Evolutionary conservation across 2,113 vertebrate species (phyloP).

Genomic region (Lamprologus ornatipinnis): DNA sequence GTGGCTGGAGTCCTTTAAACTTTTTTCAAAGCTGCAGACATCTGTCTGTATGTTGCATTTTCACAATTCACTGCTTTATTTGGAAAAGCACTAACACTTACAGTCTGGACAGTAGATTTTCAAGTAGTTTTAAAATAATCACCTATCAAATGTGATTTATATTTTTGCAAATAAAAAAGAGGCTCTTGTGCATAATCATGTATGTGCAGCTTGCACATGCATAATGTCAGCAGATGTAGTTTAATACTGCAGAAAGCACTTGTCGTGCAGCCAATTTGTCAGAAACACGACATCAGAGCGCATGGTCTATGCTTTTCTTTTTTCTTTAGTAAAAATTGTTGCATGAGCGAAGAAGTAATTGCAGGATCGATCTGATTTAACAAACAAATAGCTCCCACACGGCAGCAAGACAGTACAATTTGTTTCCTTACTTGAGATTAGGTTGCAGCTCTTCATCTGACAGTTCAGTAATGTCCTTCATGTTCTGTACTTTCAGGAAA

Average conservation of each 20-base stretch:
- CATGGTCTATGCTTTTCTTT: neutral
- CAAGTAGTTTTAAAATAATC: neutral
- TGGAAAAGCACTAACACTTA: neutral
- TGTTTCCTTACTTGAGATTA: neutral
- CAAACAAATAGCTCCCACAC: neutral
- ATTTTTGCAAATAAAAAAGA: neutral
- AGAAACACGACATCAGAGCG: neutral
- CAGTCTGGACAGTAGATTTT: neutral
- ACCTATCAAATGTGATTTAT: neutral
- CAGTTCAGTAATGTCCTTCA: neutral
- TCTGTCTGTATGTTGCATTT: conserved; percentile 47
- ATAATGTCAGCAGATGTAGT: neutral
- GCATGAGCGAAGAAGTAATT: neutral
- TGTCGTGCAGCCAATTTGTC: neutral
- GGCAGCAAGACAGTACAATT: neutral
- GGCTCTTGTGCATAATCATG: neutral
- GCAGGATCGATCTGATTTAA: neutral
- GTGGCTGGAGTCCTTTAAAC: conserved; percentile 42
- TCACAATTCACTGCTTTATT: conserved; percentile 1
- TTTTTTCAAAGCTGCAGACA: conserved; percentile 47
- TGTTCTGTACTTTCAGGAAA: neutral
- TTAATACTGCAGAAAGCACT: neutral
- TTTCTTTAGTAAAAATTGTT: neutral
- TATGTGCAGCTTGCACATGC: neutral
- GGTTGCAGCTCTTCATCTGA: neutral